phyloP scores from a whole-genome alignment of 1,140 invertebrate genomes.

The Plodia interpunctella region DNA sequence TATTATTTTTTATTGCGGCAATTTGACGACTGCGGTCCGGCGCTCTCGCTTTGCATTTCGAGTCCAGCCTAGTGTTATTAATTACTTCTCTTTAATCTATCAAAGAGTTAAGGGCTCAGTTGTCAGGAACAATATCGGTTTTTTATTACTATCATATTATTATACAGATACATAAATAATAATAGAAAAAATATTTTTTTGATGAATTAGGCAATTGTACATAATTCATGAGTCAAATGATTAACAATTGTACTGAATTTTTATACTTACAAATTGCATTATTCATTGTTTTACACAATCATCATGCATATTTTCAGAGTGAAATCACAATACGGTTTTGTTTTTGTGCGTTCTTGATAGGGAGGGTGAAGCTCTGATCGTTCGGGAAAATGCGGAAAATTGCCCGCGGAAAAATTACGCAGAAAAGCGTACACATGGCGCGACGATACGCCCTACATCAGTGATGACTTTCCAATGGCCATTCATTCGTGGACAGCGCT shows the following conservation, averaged over 20 bases:
- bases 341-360: conserved; percentile 37
- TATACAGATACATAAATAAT: neutral
- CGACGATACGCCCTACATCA: conserved; percentile 66
- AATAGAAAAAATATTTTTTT: no score
- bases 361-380: conserved; percentile 37
- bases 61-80: neutral
- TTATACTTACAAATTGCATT: conserved; percentile 18
- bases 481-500: conserved; percentile 52
- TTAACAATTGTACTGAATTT: neutral
- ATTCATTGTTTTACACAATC: conserved; percentile 30
- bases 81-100: neutral
- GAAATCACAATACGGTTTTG: conserved; percentile 22
- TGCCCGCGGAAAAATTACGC: conserved; percentile 66
- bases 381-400: conserved; percentile 62
- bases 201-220: neutral
- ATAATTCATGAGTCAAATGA: neutral
- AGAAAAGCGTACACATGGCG: conserved; percentile 62
- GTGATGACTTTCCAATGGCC: conserved; percentile 73
- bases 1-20: conserved; percentile 46
- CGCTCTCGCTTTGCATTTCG: conserved; percentile 11
- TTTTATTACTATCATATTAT: neutral
- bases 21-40: conserved; percentile 37
- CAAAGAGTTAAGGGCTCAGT: neutral
- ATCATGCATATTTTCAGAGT: conserved; percentile 20
- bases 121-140: neutral